A percentile compares a stretch with the other conserved stretches of the same genome.
phyloP scores from a whole-genome alignment of 2,797 vertebrate species.

The Pseudopleuronectes americanus region DNA sequence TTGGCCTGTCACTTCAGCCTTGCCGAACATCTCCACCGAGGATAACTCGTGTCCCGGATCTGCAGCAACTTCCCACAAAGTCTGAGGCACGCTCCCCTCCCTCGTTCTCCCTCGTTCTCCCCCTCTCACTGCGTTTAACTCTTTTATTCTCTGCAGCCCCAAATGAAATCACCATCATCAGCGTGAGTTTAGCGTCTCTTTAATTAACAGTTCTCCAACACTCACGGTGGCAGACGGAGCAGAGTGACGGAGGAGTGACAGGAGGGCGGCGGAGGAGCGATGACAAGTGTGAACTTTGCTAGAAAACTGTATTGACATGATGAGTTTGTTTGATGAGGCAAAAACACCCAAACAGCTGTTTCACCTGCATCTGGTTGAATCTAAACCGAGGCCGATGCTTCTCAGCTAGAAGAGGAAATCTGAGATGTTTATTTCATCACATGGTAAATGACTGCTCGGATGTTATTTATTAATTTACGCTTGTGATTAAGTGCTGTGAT shows the following conservation, averaged over 20 bases:
- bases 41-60: slow-evolving; percentile 67
- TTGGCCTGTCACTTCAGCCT: slow-evolving; percentile 80
- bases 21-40: slow-evolving; percentile 80
- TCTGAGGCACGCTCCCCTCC: slow-evolving; percentile 16
- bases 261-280: slow-evolving; percentile 54
- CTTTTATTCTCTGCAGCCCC: slow-evolving; percentile 39
- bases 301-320: slow-evolving; percentile 56
- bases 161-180: slow-evolving; percentile 62
- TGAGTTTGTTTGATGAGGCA: slow-evolving; percentile 56
- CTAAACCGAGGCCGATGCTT: slow-evolving; percentile 21
- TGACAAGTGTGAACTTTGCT: slow-evolving; percentile 64
- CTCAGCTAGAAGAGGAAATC: slow-evolving; percentile 2
- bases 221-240: slow-evolving; percentile 46
- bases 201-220: slow-evolving; percentile 69
- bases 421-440: slow-evolving; percentile 30
- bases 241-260: slow-evolving; percentile 54
- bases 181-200: slow-evolving; percentile 56
- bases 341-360: slow-evolving; percentile 65
- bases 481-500: neutral
- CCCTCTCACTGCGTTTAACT: neutral
- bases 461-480: neutral
- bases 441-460: slow-evolving; percentile 1
- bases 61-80: slow-evolving; percentile 47
- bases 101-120: slow-evolving; percentile 14
- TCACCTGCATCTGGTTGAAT: slow-evolving; percentile 29